A percentile compares a stretch with the other conserved stretches of the same genome.
phyloP scores from a whole-genome alignment of 1,140 invertebrate species.

The Patella vulgata region DNA sequence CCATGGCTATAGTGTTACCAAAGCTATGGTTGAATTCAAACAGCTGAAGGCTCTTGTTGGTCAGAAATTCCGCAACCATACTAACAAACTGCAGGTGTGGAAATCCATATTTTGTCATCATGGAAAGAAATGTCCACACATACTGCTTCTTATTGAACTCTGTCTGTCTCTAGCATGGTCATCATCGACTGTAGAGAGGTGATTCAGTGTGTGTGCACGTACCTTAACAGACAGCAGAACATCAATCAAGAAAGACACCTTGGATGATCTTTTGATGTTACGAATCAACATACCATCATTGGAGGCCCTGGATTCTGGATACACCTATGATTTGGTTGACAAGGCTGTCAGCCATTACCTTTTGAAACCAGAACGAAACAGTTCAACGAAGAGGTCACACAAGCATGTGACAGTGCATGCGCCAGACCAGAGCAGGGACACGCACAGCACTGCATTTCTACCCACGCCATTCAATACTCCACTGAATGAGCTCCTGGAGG shows the following conservation, averaged over 20 bases:
- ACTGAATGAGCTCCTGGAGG: conserved; percentile 1
- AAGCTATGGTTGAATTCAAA: too few relatives aligned
- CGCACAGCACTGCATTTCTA: background rate
- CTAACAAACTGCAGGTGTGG: too few relatives aligned
- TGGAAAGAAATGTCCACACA: background rate
- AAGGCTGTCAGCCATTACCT: background rate
- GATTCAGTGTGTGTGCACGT: background rate
- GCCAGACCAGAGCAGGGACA: too few relatives aligned
- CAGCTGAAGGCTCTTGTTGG: too few relatives aligned
- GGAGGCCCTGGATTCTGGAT: background rate
- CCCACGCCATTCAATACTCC: conserved; percentile 1
- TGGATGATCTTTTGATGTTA: conserved; percentile 1
- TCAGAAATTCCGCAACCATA: too few relatives aligned
- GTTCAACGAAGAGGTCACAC: too few relatives aligned
- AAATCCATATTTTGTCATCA: too few relatives aligned
- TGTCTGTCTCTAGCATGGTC: conserved; percentile 2
- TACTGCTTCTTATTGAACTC: background rate
- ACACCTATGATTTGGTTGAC: background rate
- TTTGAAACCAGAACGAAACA: background rate
- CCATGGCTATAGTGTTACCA: too few relatives aligned
- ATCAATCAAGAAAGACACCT: background rate
- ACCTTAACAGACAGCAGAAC: conserved; percentile 1
- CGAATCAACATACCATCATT: background rate
- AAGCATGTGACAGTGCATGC: too few relatives aligned
- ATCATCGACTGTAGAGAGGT: background rate